Base-by-base conservation (phyloP, 2,113 vertebrate species). In the Loxodonta africana region DNA sequence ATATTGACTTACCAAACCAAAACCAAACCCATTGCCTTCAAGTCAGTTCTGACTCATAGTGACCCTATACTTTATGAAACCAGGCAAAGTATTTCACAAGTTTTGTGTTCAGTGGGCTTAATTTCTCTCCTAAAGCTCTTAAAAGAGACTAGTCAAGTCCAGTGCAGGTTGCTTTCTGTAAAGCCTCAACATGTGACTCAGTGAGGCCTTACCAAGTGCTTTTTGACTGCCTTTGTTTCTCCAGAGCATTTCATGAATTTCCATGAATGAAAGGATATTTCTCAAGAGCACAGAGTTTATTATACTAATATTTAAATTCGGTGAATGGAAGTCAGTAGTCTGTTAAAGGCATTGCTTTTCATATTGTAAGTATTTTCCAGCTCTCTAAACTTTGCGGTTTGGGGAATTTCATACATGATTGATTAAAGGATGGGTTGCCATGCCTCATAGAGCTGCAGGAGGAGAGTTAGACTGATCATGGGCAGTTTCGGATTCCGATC, bases 91-190 rank as follows among this genome's bases (percentile, higher is more conserved):
- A 91, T 48, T 88, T 74, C n/a, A 93, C 10, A 82, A 78, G 20
- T 60, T 83, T 92, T 92, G 23, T 25, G 48, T 95, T 83, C 28
- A 92, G 57, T 10, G 67, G 62, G 46, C 26, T 94, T 92, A 26
- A 46, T 86, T 73, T 94, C 33, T 95, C 48, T 87, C 48, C 63
- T 71, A 53, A 94, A 77, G 46, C 15, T 83, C 51, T 21, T 81
- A 12, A 73, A 96, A 88, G 87, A 86, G 62, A 83, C 28, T 69
- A 37, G 14, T 25, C 63, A 76, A 90, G 71, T 84, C 48, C 41
- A 41, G 90, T 77, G 26, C 21, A 84, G 7, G 18, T 46, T 95
- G 25, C 33, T 90, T 11, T 87, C 33, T 83, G 6, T 67, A 78
- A 82, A 74, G 8, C 15, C 6, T 82, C 33, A 62, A 14, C 23